These are phyloP conservation scores for Zygaena filipendulae DNA, from an alignment of 2,888 invertebrate genomes.

Conservation along the genomic window DNA sequence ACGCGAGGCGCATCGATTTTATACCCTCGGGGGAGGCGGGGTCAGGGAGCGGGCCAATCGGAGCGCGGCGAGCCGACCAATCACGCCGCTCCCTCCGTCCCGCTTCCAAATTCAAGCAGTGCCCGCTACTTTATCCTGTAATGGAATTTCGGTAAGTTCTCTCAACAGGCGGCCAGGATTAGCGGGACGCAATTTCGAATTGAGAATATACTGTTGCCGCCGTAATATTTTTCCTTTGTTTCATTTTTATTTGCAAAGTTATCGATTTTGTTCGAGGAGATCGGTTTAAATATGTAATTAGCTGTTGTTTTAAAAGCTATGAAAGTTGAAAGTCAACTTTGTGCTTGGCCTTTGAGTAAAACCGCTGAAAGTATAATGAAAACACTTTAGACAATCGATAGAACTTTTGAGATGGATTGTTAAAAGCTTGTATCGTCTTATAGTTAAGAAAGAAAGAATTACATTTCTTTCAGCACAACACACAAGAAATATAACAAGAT, in stretches of 20 bases:
- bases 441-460: no score
- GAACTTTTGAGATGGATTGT: no score
- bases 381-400: no score
- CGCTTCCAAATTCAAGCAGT: constrained; percentile 37
- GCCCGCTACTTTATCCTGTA: constrained; percentile 38
- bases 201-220: constrained; percentile 33
- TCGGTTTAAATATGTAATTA: no score
- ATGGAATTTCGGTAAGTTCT: constrained; percentile 60
- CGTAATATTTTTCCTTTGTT: constrained; percentile 25
- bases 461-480: no score
- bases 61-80: constrained; percentile 57
- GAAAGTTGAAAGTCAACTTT: no score
- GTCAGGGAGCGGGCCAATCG: constrained; percentile 54
- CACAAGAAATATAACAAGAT: no score
- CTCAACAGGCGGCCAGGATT: constrained; percentile 35
- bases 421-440: no score
- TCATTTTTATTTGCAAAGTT: constrained; percentile 25
- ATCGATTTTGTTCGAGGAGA: constrained; percentile 20
- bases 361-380: no score
- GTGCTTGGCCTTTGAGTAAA: no score
- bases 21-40: constrained; percentile 57
- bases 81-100: constrained; percentile 47
- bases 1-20: constrained; percentile 58
- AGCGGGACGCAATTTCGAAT: constrained; percentile 43
- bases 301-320: no score